Evolutionary conservation across 1,140 invertebrate species (phyloP).

Genomic region (Lepidurus arcticus): DNA sequence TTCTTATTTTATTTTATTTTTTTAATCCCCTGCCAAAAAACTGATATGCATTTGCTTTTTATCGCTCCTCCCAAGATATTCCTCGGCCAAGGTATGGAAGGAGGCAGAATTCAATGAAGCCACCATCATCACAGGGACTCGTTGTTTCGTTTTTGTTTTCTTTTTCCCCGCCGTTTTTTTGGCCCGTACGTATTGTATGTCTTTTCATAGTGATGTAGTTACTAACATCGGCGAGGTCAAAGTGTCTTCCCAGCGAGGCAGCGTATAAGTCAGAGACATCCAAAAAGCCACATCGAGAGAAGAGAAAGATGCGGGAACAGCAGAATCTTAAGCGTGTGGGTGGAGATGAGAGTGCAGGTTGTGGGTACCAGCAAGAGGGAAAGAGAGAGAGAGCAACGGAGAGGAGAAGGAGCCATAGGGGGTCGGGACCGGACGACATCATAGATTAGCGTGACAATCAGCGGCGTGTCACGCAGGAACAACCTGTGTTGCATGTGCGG

Average conservation of each 20-base stretch:
- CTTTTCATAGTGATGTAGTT: slow-evolving; percentile 16
- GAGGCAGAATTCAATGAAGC: no score
- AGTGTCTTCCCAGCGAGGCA: slow-evolving; percentile 2
- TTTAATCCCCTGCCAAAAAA: not conserved
- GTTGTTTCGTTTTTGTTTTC: no score
- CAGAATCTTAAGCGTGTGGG: slow-evolving; percentile 5
- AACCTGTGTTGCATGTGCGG: slow-evolving; percentile 12
- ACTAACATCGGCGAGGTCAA: slow-evolving; percentile 14
- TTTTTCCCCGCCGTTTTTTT: no score
- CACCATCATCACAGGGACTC: no score
- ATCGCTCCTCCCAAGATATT: no score
- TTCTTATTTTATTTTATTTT: not conserved
- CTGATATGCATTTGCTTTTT: not conserved
- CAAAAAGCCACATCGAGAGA: not conserved
- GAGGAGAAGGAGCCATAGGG: slow-evolving; percentile 17
- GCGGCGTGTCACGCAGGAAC: slow-evolving; percentile 20
- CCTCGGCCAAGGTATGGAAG: no score
- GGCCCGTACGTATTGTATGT: not conserved
- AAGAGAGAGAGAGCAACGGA: not conserved
- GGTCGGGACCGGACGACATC: slow-evolving; percentile 11
- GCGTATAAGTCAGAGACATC: not conserved
- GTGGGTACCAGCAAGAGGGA: not conserved
- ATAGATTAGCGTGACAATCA: slow-evolving; percentile 22
- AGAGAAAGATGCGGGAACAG: slow-evolving; percentile 9
- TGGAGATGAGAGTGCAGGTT: slow-evolving; percentile 21